phyloP scores from a whole-genome alignment of 2,888 invertebrate genomes.

The Chaetoderma sp. region DNA sequence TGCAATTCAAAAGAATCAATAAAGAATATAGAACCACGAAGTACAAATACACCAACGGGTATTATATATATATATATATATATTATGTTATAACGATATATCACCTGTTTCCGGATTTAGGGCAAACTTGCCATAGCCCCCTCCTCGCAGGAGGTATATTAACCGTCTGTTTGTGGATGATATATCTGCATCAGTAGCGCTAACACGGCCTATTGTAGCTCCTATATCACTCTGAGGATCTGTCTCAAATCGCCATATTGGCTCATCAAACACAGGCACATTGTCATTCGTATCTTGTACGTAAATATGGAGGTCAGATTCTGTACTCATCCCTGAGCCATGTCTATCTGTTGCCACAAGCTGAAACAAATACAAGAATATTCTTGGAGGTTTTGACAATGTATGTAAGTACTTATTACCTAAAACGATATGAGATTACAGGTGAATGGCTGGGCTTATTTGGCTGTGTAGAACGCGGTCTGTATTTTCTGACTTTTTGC shows the following conservation, averaged over 20 bases:
- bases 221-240: slow-evolving; percentile 14
- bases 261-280: not conserved
- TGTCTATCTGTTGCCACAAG: slow-evolving; percentile 21
- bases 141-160: slow-evolving; percentile 30
- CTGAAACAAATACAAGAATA: slow-evolving; percentile 8
- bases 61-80: no score
- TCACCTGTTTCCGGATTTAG: slow-evolving; percentile 24
- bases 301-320: slow-evolving; percentile 2
- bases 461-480: no score
- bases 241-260: not conserved
- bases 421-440: no score
- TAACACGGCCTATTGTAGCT: slow-evolving; percentile 8
- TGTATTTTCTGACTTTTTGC: no score
- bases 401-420: no score
- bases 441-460: no score
- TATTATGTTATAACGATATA: no score
- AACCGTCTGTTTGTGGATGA: slow-evolving; percentile 24
- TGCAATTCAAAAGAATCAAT: no score
- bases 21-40: no score
- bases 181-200: slow-evolving; percentile 20
- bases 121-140: slow-evolving; percentile 26
- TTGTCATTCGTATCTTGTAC: slow-evolving; percentile 26
- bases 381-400: no score
- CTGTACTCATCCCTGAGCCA: slow-evolving; percentile 7
- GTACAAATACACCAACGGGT: no score